Percentiles rank a stretch among this genome's conserved stretches.
phyloP scores from a whole-genome alignment of 2,888 invertebrate genomes.

The Leptinotarsa peninsularis region DNA sequence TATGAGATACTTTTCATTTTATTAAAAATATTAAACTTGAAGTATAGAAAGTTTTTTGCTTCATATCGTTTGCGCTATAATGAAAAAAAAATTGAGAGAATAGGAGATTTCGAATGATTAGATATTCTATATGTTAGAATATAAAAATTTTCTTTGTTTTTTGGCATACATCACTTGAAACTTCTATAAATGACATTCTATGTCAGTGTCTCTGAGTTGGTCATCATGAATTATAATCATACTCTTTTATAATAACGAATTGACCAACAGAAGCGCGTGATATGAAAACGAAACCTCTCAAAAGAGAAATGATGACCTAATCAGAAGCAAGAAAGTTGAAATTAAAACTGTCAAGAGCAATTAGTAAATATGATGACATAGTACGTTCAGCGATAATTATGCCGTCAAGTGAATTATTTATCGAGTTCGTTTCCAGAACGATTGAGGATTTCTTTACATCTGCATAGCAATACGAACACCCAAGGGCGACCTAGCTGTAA shows the following conservation, averaged over 20 bases:
- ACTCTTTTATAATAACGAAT: not conserved
- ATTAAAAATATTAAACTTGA: too few relatives aligned
- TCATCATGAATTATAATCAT: not conserved
- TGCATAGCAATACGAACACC: slow-evolving; percentile 12
- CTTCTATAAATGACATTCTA: too few relatives aligned
- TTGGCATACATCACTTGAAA: too few relatives aligned
- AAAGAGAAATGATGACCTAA: slow-evolving; percentile 9
- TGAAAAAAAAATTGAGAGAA: too few relatives aligned
- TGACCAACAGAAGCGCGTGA: not conserved
- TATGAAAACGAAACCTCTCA: slow-evolving; percentile 1
- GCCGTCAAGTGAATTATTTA: slow-evolving; percentile 31
- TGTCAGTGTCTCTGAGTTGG: too few relatives aligned
- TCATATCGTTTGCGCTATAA: too few relatives aligned
- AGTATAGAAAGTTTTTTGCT: too few relatives aligned
- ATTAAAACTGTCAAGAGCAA: slow-evolving; percentile 38
- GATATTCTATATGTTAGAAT: too few relatives aligned
- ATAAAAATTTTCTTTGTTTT: too few relatives aligned
- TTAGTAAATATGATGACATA: slow-evolving; percentile 37
- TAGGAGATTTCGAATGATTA: too few relatives aligned
- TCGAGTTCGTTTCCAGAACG: slow-evolving; percentile 31
- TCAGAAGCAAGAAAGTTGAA: slow-evolving; percentile 28
- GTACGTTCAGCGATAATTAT: slow-evolving; percentile 32
- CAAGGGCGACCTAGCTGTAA: not conserved
- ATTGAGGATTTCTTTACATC: slow-evolving; percentile 23
- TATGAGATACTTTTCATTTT: too few relatives aligned